A percentile compares a stretch with the other conserved stretches of the same genome.
Conservation (phyloP, 2,888 invertebrate species). For the Nephrotoma guestfalica region DNA sequence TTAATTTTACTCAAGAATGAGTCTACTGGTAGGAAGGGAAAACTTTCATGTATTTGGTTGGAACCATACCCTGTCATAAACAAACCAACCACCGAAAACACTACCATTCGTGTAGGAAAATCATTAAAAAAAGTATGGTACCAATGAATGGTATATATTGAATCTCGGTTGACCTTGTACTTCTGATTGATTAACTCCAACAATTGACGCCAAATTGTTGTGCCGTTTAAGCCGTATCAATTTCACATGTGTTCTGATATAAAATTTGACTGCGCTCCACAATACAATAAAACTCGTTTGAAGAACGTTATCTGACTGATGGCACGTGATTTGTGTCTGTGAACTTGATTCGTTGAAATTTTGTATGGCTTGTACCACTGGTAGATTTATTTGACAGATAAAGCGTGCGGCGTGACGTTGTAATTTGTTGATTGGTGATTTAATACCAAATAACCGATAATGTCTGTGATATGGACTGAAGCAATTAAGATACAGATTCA, state of each 20-base stretch:
- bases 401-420: not conserved
- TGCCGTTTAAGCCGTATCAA: not conserved
- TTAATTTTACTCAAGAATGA: too few species aligned
- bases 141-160: too few species aligned
- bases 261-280: not conserved
- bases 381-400: not conserved
- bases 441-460: too few species aligned
- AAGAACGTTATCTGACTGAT: not conserved
- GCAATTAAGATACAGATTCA: too few species aligned
- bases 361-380: too few species aligned
- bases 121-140: too few species aligned
- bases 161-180: not conserved
- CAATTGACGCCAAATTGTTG: not conserved
- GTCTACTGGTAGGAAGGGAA: too few species aligned
- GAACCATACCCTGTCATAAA: too few species aligned
- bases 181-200: not conserved
- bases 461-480: too few species aligned
- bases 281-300: not conserved
- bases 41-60: too few species aligned
- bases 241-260: not conserved
- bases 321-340: not conserved
- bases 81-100: too few species aligned
- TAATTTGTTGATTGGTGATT: not conserved
- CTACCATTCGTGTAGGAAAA: too few species aligned
- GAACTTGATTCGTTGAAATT: not conserved